Evolutionary conservation across 2,797 vertebrate genomes (phyloP), one percentile per base, ranked within the genome.

Genomic region (Betta splendens): DNA sequence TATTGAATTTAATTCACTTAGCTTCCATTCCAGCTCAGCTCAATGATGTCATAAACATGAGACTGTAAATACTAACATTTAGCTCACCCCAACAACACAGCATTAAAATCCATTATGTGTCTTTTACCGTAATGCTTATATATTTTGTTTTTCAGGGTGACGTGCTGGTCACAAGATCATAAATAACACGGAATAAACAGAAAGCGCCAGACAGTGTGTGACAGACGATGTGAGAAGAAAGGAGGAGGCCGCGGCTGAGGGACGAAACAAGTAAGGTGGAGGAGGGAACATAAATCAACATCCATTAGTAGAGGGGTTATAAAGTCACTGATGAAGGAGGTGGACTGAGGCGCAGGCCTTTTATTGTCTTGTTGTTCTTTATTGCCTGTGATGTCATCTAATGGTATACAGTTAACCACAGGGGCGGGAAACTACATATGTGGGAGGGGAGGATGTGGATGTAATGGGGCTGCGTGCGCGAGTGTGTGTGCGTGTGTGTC

Each of bases 381-480:
- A 89, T 80, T 84, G 84, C 80, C 64, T 57, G 78, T 93, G 91
- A 93, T 92, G 90, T 93, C 92, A 93, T 91, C 85, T 84, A 87
- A 89, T 83, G 81, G 85, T 89, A 89, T 87, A 88, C 72, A 63
- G 61, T 79, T 83, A 89, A 85, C 62, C 75, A 79, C 55, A 72
- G 71, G 80, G 81, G 87, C 75, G 79, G 77, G 54, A 72, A 64
- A 69, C 55, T 74, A 60, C 71, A 81, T 73, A 76, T 57, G 78
- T 75, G 81, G 82, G 86, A 80, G 81, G 84, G 61, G 81, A 78
- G 83, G 74, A 83, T 77, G 64, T 68, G 70, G 36, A 51, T 47
- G 70, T 86, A 86, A 85, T 87, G 72, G 74, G 54, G 36, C 61
- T 70, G 58, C 62, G 75, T 82, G 73, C 56, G 75, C 82, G 71